Evolutionary conservation across 2,113 vertebrate genomes (phyloP).

Genomic region (Poeciliopsis turrubarensis): DNA sequence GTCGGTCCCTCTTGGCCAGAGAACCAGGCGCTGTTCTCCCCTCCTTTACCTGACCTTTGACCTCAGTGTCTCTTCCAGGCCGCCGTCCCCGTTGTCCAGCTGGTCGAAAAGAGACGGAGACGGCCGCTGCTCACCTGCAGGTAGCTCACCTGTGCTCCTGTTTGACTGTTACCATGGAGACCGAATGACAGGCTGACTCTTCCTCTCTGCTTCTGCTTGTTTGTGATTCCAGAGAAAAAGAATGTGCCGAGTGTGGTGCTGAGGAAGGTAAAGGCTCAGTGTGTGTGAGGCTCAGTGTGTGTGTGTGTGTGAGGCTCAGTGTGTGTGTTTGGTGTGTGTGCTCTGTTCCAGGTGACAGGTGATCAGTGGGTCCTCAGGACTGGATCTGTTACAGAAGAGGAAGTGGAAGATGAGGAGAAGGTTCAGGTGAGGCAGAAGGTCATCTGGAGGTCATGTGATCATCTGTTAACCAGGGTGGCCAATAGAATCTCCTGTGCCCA

Average conservation of each 20-base stretch:
- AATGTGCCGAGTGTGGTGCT: background rate
- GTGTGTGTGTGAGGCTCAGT: too few relatives aligned
- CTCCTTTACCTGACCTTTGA: too few relatives aligned
- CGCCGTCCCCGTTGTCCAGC: too few relatives aligned
- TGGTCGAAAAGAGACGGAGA: background rate
- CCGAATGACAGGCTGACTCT: background rate
- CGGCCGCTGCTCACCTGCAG: background rate
- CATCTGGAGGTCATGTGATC: background rate
- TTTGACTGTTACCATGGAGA: background rate
- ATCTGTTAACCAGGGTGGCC: background rate
- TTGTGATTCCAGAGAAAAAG: constrained; percentile 8
- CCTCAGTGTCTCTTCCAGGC: background rate
- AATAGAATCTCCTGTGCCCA: background rate
- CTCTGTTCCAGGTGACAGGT: background rate
- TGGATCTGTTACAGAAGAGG: background rate
- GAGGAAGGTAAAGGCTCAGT: constrained; percentile 6
- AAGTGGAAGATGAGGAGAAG: background rate
- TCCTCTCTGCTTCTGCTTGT: background rate
- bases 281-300: too few relatives aligned
- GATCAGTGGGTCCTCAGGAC: background rate
- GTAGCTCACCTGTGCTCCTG: constrained; percentile 1
- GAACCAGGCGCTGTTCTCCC: too few relatives aligned
- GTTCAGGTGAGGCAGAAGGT: background rate
- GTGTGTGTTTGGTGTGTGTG: too few relatives aligned
- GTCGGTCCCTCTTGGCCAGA: too few relatives aligned